phyloP scores from a whole-genome alignment of 2,888 invertebrate species.

The Abrostola tripartita region DNA sequence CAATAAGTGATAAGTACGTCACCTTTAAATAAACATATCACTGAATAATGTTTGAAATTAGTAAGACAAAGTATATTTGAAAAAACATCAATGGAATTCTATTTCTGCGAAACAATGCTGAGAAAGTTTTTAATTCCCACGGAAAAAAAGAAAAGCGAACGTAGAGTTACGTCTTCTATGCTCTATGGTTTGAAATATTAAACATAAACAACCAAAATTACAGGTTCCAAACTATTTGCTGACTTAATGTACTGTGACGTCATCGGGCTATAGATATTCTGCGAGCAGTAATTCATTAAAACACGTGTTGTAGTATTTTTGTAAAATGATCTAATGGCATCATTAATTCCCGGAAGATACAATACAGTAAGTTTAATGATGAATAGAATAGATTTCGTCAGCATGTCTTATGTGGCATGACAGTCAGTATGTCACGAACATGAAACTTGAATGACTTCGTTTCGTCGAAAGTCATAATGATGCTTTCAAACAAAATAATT shows the following conservation, averaged over 20 bases:
- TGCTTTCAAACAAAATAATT: not conserved
- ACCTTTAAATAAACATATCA: slow-evolving; percentile 25
- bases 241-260: slow-evolving; percentile 69
- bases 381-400: slow-evolving; percentile 14
- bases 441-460: slow-evolving; percentile 2
- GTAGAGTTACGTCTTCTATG: slow-evolving; percentile 16
- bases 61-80: slow-evolving; percentile 10
- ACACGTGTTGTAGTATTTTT: slow-evolving; percentile 52
- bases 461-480: slow-evolving; percentile 18
- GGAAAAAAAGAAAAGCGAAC: slow-evolving; percentile 29
- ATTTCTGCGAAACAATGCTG: slow-evolving; percentile 37
- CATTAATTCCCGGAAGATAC: slow-evolving; percentile 44
- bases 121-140: slow-evolving; percentile 37
- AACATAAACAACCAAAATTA: slow-evolving; percentile 64
- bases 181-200: slow-evolving; percentile 45
- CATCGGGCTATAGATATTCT: slow-evolving; percentile 48
- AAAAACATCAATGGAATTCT: slow-evolving; percentile 28
- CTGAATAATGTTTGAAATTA: slow-evolving; percentile 32
- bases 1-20: slow-evolving; percentile 19
- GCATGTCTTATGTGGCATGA: slow-evolving; percentile 1
- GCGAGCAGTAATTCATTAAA: slow-evolving; percentile 27
- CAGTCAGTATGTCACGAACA: slow-evolving; percentile 12
- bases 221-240: slow-evolving; percentile 63
- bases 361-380: slow-evolving; percentile 16
- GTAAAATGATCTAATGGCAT: slow-evolving; percentile 54